These are phyloP conservation scores for Trididemnum miniatum DNA, from an alignment of 23 tunicate genomes.

Conservation along the genomic window DNA sequence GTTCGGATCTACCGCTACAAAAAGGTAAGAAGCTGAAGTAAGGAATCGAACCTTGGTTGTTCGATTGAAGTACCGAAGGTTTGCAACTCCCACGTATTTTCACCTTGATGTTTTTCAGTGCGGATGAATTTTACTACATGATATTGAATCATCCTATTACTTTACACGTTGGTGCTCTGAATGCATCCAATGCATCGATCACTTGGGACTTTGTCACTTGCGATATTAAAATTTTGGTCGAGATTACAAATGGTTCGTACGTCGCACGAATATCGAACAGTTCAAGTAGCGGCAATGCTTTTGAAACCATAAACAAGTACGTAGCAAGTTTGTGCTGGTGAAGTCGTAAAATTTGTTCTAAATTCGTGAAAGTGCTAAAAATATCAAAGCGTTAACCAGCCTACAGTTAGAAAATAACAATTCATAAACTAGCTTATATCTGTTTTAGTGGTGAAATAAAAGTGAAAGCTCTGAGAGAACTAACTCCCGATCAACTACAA, in stretches of 20 bases:
- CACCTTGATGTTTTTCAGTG: not conserved
- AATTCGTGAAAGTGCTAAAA: no score
- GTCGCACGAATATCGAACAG: not conserved
- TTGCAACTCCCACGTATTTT: no score
- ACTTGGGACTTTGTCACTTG: conserved; percentile 14
- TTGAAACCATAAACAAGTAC: no score
- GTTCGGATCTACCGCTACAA: conserved; percentile 11
- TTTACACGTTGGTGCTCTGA: conserved; percentile 34
- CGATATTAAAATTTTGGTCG: not conserved
- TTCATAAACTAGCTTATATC: no score
- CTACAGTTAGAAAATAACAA: no score
- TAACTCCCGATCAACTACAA: conserved; percentile 16
- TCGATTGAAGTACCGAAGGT: no score
- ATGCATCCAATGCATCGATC: conserved; percentile 49
- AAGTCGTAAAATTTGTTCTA: no score
- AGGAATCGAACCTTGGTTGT: no score
- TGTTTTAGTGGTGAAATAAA: not conserved
- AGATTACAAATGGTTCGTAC: not conserved
- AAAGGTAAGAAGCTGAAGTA: not conserved
- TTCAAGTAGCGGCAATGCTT: no score
- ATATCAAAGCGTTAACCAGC: no score
- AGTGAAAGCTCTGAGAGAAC: conserved; percentile 27
- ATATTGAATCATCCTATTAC: not conserved
- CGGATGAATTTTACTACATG: not conserved
- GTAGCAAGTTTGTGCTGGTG: no score